These are phyloP conservation scores for Zelleria hepariella DNA, from an alignment of 2,888 invertebrate genomes.

Conservation along the genomic window DNA sequence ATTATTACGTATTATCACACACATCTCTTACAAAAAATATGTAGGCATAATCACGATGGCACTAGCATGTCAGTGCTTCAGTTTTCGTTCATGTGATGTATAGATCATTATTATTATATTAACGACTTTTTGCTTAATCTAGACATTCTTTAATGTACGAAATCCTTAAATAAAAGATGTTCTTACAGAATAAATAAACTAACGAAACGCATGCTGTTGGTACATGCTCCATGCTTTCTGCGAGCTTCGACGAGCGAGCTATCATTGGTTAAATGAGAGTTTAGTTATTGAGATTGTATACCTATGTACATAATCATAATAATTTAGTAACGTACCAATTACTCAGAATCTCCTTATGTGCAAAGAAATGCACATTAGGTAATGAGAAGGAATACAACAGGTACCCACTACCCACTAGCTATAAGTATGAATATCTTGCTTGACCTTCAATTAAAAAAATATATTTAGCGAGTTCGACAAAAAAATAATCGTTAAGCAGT, in stretches of 20 bases:
- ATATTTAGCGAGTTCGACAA: not conserved
- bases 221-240: not conserved
- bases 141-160: conserved; percentile 14
- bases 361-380: no score
- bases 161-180: not conserved
- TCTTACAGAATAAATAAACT: conserved; percentile 13
- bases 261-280: not conserved
- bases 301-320: no score
- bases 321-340: no score
- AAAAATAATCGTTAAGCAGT: not conserved
- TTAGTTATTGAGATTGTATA: not conserved
- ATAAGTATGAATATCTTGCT: not conserved
- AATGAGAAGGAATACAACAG: no score
- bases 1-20: conserved; percentile 65
- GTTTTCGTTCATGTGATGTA: conserved; percentile 38
- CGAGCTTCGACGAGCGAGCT: no score
- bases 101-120: conserved; percentile 23
- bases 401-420: no score
- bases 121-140: conserved; percentile 17
- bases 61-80: conserved; percentile 66
- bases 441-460: not conserved
- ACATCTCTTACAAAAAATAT: conserved; percentile 54
- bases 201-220: conserved; percentile 5
- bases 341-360: no score
- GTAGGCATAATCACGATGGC: conserved; percentile 56